Conservation (phyloP, 2,888 invertebrate species). For the Abrostola triplasia region DNA sequence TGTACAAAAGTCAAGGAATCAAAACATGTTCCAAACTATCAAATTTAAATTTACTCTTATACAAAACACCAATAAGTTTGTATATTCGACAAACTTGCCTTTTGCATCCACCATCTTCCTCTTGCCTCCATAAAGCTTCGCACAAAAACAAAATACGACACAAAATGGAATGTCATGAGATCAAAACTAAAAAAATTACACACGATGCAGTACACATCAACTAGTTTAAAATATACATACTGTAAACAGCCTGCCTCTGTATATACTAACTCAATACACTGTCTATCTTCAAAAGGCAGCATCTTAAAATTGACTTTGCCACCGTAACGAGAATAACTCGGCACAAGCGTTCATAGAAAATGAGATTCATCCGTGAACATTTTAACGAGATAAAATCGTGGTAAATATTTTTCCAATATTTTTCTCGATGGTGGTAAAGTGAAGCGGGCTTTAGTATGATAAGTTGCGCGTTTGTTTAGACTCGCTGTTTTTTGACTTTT, state of each 20-base stretch:
- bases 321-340: slow-evolving; percentile 55
- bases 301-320: slow-evolving; percentile 57
- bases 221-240: no score
- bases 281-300: slow-evolving; percentile 46
- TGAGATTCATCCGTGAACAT: slow-evolving; percentile 61
- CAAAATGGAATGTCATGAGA: no score
- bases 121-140: background rate
- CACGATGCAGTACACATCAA: no score
- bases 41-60: no score
- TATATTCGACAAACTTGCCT: no score
- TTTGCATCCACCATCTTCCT: no score
- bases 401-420: slow-evolving; percentile 81
- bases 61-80: no score
- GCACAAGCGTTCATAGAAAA: slow-evolving; percentile 55
- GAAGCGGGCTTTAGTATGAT: slow-evolving; percentile 24
- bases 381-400: slow-evolving; percentile 70
- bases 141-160: no score
- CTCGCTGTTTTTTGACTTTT: background rate
- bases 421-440: slow-evolving; percentile 63
- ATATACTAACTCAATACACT: slow-evolving; percentile 46
- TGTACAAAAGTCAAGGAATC: no score
- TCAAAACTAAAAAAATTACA: no score
- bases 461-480: slow-evolving; percentile 8
- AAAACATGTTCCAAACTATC: no score
- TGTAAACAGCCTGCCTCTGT: no score